Conservation (phyloP, 2,888 invertebrate species). For the Habrosyne pyritoides region DNA sequence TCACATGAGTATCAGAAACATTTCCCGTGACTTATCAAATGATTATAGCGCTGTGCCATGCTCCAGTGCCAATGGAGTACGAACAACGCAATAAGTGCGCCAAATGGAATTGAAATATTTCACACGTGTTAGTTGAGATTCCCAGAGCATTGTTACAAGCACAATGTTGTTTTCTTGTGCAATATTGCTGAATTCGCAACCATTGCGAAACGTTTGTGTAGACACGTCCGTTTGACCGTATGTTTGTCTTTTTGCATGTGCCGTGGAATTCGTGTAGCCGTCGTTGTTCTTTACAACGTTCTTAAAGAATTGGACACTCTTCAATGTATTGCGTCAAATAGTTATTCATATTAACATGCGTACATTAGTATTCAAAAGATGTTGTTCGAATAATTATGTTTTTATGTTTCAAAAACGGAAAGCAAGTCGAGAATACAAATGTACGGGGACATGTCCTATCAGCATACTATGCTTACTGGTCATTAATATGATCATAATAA, state of each 20-base stretch:
- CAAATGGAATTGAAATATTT: conserved; percentile 39
- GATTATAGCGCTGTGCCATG: conserved; percentile 9
- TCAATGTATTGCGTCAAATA: not conserved
- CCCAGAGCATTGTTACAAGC: conserved; percentile 68
- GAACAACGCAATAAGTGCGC: conserved; percentile 25
- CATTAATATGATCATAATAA: too few relatives aligned
- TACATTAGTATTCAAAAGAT: conserved; percentile 34
- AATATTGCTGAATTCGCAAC: conserved; percentile 74
- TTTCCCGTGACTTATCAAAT: not conserved
- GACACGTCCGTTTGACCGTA: conserved; percentile 59
- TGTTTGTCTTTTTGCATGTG: conserved; percentile 59
- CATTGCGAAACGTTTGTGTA: conserved; percentile 64
- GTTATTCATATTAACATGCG: conserved; percentile 15
- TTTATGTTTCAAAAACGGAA: conserved; percentile 31
- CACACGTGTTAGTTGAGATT: conserved; percentile 56
- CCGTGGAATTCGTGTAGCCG: conserved; percentile 48
- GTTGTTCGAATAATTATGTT: conserved; percentile 28
- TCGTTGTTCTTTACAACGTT: conserved; percentile 24
- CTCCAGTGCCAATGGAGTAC: conserved; percentile 10
- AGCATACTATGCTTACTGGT: not conserved
- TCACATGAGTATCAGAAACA: not conserved
- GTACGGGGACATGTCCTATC: not conserved
- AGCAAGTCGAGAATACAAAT: conserved; percentile 24
- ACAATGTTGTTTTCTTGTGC: conserved; percentile 78
- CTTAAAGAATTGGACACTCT: conserved; percentile 16